These are phyloP conservation scores for Stomatorhinus ivindoensis DNA, from an alignment of 2,113 vertebrate species.

Conservation along the genomic window DNA sequence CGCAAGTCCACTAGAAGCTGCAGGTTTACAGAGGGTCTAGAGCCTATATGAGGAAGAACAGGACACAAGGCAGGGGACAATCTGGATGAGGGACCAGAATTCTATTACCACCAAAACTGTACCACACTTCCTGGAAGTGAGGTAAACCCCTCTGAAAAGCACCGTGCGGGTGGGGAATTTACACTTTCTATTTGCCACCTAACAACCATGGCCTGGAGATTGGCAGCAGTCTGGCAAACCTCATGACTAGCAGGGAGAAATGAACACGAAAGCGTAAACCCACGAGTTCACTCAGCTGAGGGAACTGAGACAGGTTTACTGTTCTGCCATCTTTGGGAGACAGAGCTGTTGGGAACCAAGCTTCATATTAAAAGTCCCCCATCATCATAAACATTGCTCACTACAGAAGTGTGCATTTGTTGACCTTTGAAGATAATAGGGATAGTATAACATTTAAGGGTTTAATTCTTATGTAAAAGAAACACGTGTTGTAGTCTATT, in stretches of 20 bases:
- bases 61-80: neutral
- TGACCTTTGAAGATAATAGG: neutral
- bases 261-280: neutral
- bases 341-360: neutral
- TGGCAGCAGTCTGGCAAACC: neutral
- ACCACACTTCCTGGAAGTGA: neutral
- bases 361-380: slow-evolving; percentile 13
- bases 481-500: neutral
- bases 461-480: neutral
- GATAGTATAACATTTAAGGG: neutral
- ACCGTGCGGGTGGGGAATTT: neutral
- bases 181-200: neutral
- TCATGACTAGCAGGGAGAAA: neutral
- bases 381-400: neutral
- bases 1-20: neutral
- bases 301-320: neutral
- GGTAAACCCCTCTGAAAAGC: neutral
- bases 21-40: neutral
- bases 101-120: neutral
- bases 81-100: neutral
- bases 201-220: neutral
- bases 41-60: neutral
- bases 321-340: neutral
- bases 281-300: neutral
- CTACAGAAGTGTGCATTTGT: neutral